Evolutionary conservation across 2,888 invertebrate species (phyloP).

Genomic region (Halocaridina rubra): DNA sequence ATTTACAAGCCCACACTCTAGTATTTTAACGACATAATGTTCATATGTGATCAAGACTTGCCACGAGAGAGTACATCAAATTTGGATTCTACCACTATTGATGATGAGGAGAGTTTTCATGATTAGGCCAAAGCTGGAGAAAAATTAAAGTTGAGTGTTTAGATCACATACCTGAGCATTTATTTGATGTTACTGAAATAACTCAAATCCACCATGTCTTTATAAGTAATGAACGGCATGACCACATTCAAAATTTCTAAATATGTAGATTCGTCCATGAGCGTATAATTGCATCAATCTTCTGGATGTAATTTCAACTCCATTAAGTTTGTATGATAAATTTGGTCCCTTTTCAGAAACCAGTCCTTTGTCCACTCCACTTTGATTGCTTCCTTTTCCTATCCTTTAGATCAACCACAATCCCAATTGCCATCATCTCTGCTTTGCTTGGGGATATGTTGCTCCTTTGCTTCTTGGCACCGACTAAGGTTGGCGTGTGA

Average conservation of each 20-base stretch:
- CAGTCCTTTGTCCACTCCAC: neutral
- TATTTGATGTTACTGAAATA: neutral
- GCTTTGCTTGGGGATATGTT: neutral
- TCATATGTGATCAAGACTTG: neutral
- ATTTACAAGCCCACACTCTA: neutral
- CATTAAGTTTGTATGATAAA: neutral
- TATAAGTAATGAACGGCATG: too few relatives aligned
- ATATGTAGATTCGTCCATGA: too few relatives aligned
- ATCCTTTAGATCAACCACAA: neutral
- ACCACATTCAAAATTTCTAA: too few relatives aligned
- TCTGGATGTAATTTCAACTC: too few relatives aligned
- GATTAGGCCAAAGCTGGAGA: too few relatives aligned
- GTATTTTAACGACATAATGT: neutral
- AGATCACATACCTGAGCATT: neutral
- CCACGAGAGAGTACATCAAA: neutral
- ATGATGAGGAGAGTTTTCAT: too few relatives aligned
- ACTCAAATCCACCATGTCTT: neutral
- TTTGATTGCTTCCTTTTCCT: neutral
- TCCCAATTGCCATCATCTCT: conserved; percentile 9
- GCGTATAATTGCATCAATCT: too few relatives aligned
- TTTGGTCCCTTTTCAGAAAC: neutral
- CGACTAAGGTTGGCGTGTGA: neutral
- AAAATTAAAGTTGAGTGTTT: neutral
- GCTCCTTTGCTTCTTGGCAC: neutral
- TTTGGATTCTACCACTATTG: neutral